Base-by-base conservation (phyloP, 30 jellyfish, hydroid and myxozoan species). In the Cassiopea xamachana region DNA sequence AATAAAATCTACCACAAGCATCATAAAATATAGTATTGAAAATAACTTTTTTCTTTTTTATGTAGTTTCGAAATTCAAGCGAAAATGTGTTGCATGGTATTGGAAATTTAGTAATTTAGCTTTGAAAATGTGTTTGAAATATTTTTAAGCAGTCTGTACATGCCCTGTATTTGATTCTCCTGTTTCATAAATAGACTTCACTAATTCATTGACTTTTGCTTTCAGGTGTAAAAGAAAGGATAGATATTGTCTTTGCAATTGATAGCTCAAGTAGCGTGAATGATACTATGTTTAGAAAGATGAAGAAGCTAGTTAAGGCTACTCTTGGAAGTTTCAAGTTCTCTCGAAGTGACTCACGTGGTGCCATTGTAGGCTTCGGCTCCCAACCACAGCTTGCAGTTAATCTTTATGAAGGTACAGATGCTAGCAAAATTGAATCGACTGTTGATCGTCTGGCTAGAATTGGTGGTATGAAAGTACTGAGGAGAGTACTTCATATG, bases 381-480 rank as follows among this genome's bases (percentile, higher is more conserved):
- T 48, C 80, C 71, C 70, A 73, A 12, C 70, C 97, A 16, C 48
- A 51, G 12, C 59, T 68, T 17, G 79, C 58, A 14, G 60, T 81
- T 61, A 61, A 44, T 0, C 77, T 83, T 8, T 14, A 7, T 46
- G 78, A 89, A 12, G 88, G 87, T 1, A 75, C 62, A 50, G 50
- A 59, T 13, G 61, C 14, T 6, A 84, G 18, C 43, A 55, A 9
- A 7, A 59, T 79, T 4, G 85, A 60, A 27, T 12, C 47, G 17
- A 14, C 84, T 17, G 71, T 81, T 8, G 84, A 89, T 17, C 48
- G 47, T 16, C 49, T 94, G 51, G 51, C 51, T 59, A 86, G 62
- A 70, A 81, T 90, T 49, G 94, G 95, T 48, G 98, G 97, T 15
- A 92, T 87, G 1, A 81, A 98, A 81, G 67, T 98, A 82, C 90